These are phyloP conservation scores for Scopus umbretta DNA, from an alignment of 2,113 vertebrate species.

Conservation along the genomic window DNA sequence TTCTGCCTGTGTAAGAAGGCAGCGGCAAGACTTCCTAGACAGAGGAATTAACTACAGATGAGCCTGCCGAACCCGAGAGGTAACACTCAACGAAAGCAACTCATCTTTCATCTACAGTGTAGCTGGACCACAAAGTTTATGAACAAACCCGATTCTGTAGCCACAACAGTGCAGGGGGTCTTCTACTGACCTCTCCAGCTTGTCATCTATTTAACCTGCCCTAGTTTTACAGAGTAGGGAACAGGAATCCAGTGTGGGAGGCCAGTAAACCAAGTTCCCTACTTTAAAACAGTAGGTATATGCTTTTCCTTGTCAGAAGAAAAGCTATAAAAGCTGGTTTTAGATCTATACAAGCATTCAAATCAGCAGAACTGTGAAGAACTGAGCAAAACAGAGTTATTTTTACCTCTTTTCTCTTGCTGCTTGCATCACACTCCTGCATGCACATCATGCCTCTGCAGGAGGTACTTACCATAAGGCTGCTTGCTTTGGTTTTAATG, in stretches of 20 bases:
- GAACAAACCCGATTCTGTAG: not conserved
- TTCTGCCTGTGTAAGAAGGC: not conserved
- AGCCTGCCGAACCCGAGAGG: not conserved
- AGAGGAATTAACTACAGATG: not conserved
- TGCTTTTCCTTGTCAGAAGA: not conserved
- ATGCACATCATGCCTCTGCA: not conserved
- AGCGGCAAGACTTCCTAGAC: not conserved
- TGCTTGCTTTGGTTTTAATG: not conserved
- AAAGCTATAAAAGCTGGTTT: not conserved
- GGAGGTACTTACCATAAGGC: not conserved
- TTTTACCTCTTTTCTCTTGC: conserved; percentile 3
- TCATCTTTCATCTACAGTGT: not conserved
- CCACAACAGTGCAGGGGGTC: not conserved
- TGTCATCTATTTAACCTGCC: not conserved
- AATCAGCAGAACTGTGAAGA: not conserved
- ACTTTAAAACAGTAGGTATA: not conserved
- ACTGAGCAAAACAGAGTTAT: not conserved
- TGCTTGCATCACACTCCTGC: conserved; percentile 5
- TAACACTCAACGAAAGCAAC: not conserved
- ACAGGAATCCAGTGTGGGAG: not conserved
- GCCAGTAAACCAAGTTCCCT: not conserved
- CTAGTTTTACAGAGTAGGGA: not conserved
- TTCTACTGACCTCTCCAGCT: not conserved
- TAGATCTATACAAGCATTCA: not conserved
- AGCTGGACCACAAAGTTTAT: not conserved